Evolutionary conservation across 2,888 invertebrate genomes (phyloP).

Genomic region (Lepidochitona cinerea): DNA sequence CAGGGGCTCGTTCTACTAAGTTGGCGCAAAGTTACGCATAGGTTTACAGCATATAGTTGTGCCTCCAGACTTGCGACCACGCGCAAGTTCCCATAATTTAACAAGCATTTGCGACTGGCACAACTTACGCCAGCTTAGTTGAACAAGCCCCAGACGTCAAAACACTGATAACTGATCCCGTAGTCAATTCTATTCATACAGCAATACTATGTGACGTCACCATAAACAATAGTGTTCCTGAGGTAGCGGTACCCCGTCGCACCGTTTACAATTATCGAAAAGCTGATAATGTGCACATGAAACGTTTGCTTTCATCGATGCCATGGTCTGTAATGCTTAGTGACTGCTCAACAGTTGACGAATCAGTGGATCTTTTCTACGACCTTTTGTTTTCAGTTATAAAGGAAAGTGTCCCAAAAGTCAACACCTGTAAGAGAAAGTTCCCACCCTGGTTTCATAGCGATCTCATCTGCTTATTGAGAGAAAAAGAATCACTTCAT

Average conservation of each 20-base stretch:
- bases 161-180: too few species aligned
- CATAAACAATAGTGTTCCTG: not conserved
- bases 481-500: not conserved
- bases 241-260: not conserved
- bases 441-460: not conserved
- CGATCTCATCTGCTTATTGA: not conserved
- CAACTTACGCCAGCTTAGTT: too few species aligned
- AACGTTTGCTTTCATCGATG: not conserved
- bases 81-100: too few species aligned
- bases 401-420: not conserved
- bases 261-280: not conserved
- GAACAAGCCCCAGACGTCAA: too few species aligned
- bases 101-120: too few species aligned
- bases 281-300: not conserved
- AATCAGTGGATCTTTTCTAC: not conserved
- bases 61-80: too few species aligned
- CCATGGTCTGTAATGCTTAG: not conserved
- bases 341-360: not conserved
- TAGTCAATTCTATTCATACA: too few species aligned
- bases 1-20: too few species aligned
- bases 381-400: not conserved
- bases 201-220: too few species aligned
- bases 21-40: too few species aligned
- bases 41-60: too few species aligned
- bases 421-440: not conserved